Base-by-base conservation (phyloP, 2,113 vertebrate species). In the Grammomys surdaster region DNA sequence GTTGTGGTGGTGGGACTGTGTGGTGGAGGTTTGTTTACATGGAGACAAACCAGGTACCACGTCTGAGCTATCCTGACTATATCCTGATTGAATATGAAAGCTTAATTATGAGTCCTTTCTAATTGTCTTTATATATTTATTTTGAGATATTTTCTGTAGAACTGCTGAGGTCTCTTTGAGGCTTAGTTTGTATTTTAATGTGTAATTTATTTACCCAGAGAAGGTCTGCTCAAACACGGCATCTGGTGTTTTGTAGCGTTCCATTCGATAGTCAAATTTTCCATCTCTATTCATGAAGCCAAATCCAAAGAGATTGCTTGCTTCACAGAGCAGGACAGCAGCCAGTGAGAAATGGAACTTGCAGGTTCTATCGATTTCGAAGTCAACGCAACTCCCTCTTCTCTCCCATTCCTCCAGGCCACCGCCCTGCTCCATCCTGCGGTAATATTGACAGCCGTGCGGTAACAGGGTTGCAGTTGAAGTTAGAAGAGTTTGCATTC, bases 181-280 rank as follows among this genome's bases (percentile, higher is more conserved):
- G 46, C 89, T 95, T 94, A 91, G 65, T 91, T 96, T 91, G 43
- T 97, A 82, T 97, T 97, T 97, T 96, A 58, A 96, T 96, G 80
- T 82, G 88, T 90, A 97, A 93, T 97, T 97, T 97, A 95, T 97
- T 97, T 97, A 92, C 19, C 46, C 96, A 94, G 94, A 90, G 91
- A 96, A 95, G 82, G 46, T 93, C 89, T 96, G 78, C 65, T 97
- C 87, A 91, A 96, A 95, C 91, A 95, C 36, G 89, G 91, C 96
- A 93, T 96, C 96, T 97, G 97, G 97, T 90, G 88, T 97, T 97
- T 96, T 89, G 93, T 77, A 94, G 89, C 54, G 19, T 91, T 94
- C 65, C 93, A 58, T 90, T 95, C 93, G 93, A 33, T 89, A 87
- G 82, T 97, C 96, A 97, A 84, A 96, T 88, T 97, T 97, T 98